These are phyloP conservation scores for Sebastes diaconus DNA, from an alignment of 2,797 vertebrate species.

Conservation along the genomic window DNA sequence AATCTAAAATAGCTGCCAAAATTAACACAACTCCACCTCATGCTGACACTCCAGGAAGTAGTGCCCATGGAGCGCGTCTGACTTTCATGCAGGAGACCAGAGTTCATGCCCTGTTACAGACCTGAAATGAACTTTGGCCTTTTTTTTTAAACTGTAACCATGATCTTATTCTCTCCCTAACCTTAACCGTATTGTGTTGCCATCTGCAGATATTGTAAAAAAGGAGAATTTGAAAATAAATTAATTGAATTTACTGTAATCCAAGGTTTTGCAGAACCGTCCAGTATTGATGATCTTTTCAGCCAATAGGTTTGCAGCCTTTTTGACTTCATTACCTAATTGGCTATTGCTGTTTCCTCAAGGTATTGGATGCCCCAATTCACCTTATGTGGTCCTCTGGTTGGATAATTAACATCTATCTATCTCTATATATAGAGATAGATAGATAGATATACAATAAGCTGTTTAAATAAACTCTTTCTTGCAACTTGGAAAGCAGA, in stretches of 20 bases:
- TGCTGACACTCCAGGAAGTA: neutral
- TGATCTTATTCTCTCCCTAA: neutral
- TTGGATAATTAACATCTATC: neutral
- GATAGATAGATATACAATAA: neutral
- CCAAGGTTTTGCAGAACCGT: neutral
- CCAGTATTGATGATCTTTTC: neutral
- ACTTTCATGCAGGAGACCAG: neutral
- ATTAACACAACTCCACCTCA: rapidly evolving
- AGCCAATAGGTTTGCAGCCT: neutral
- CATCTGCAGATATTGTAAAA: neutral
- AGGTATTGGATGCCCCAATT: neutral
- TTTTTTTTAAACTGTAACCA: neutral
- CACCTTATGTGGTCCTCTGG: neutral
- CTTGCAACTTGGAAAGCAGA: neutral
- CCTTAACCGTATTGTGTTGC: neutral
- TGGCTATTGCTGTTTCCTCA: no score
- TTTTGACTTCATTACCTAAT: no score
- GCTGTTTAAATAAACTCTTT: neutral
- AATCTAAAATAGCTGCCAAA: no score
- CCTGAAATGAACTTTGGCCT: neutral
- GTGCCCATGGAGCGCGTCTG: neutral
- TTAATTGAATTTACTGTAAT: neutral
- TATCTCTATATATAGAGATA: no score
- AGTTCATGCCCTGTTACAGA: neutral
- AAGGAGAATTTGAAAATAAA: neutral